These are phyloP conservation scores for Stenchaetothrips biformis DNA, from an alignment of 2,888 invertebrate species.

Conservation along the genomic window DNA sequence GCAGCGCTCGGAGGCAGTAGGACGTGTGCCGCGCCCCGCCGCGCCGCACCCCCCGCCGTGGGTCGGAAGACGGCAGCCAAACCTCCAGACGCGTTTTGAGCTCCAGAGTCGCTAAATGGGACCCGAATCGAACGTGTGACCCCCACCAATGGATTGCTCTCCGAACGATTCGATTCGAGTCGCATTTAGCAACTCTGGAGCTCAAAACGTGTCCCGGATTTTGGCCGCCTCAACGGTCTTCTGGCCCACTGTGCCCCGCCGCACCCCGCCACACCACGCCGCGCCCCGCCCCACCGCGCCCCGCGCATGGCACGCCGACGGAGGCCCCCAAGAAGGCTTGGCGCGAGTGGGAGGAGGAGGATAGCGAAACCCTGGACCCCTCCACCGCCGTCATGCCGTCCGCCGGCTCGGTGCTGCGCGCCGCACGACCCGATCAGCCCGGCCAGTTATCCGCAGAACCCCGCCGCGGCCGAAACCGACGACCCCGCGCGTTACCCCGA, in stretches of 20 bases:
- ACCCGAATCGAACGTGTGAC: no score
- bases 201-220: no score
- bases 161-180: no score
- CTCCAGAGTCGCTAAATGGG: no score
- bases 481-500: no score
- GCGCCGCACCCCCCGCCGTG: background rate
- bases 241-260: no score
- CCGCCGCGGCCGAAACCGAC: background rate
- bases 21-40: background rate
- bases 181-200: no score
- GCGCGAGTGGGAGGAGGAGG: constrained; percentile 16
- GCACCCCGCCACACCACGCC: background rate
- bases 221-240: no score
- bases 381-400: background rate
- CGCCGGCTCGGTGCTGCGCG: background rate
- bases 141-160: no score
- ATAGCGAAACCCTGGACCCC: constrained; percentile 20
- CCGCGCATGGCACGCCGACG: background rate
- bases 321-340: constrained; percentile 11
- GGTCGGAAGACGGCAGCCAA: no score
- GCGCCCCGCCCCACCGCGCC: background rate
- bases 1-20: no score
- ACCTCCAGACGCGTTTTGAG: no score
- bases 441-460: background rate
- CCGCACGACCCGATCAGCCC: background rate